Percentiles rank a stretch among this genome's conserved stretches.
phyloP scores from a whole-genome alignment of 2,888 invertebrate genomes.

The Xylota segnis region DNA sequence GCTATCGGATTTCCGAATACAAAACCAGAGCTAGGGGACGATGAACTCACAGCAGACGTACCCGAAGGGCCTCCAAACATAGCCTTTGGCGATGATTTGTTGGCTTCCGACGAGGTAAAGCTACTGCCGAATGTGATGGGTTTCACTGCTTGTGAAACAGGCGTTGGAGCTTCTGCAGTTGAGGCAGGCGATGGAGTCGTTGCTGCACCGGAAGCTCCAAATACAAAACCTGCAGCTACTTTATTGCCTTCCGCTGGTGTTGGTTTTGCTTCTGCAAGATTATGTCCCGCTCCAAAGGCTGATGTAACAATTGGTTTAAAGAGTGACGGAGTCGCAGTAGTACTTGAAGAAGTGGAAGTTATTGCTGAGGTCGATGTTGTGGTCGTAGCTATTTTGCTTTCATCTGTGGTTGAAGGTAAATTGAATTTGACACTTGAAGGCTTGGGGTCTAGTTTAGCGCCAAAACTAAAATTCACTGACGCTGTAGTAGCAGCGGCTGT shows the following conservation, averaged over 20 bases:
- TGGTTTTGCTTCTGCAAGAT: constrained; percentile 49
- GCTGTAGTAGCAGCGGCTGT: constrained; percentile 33
- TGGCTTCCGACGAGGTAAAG: constrained; percentile 32
- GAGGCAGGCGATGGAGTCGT: constrained; percentile 43
- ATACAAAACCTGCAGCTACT: constrained; percentile 59
- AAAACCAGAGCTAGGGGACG: constrained; percentile 38
- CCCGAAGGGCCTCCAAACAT: constrained; percentile 28
- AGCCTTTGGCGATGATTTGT: constrained; percentile 43
- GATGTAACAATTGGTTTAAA: constrained; percentile 67
- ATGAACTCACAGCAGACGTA: constrained; percentile 28
- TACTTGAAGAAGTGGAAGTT: constrained; percentile 61
- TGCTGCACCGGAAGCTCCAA: constrained; percentile 68
- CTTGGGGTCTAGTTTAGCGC: constrained; percentile 49
- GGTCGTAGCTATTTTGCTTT: constrained; percentile 40
- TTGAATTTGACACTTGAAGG: constrained; percentile 77
- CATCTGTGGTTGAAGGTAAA: constrained; percentile 65
- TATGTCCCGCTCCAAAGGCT: constrained; percentile 70
- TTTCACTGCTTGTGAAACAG: constrained; percentile 34
- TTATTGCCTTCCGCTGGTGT: constrained; percentile 11
- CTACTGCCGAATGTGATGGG: constrained; percentile 52
- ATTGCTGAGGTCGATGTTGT: constrained; percentile 40
- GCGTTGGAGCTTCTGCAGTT: constrained; percentile 11
- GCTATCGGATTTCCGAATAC: constrained; percentile 47
- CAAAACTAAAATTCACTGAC: constrained; percentile 71
- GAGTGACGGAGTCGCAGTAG: constrained; percentile 58